Evolutionary conservation across 2,113 vertebrate species (phyloP), one percentile per base, ranked within the genome.

Genomic region (Percina caprodes): DNA sequence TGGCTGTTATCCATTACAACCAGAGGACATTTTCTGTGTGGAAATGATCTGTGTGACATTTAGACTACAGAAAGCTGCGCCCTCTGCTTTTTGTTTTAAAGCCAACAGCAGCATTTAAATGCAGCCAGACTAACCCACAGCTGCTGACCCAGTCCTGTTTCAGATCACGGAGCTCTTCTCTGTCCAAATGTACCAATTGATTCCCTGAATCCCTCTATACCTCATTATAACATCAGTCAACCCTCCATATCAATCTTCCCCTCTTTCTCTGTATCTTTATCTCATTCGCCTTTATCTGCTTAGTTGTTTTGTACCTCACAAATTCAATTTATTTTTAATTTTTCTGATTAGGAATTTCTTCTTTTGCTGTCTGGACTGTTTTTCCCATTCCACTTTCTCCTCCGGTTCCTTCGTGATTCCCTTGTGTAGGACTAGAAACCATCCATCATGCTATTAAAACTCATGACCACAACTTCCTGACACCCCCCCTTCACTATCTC

Each of bases 401-500:
- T 51, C 67, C 0, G 6, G 46, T 69, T 71, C 10, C 58, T 69
- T 24, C 3, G 3, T 35, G 12, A 69, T 9, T 21, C 68, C 56
- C 66, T 52, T 68, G 48, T 73, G 54, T 77, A 75, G 67, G 65
- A 79, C 54, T 59, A 45, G 58, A 73, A 71, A 19, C 24, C 55
- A 67, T 68, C 62, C 69, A 49, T 39, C 30, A 19, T 26, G 72
- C 74, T 61, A 73, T 84, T 89, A 86, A 89, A 93, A 90, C 70
- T 75, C 89, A 85, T 62, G 79, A 92, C 81, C 87, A 87, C 88
- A 72, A 81, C 79, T 88, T 86, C 86, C 86, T 85, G 76, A 59
- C 84, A 23, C 5, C 48, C 13, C 45, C 6, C 54, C 8, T 10
- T 26, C 19, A 0, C 78, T 18, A 26, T 52, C 68, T 5, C 58